Evolutionary conservation across 2,113 vertebrate species (phyloP).

Genomic region (Halcyon malimbica): DNA sequence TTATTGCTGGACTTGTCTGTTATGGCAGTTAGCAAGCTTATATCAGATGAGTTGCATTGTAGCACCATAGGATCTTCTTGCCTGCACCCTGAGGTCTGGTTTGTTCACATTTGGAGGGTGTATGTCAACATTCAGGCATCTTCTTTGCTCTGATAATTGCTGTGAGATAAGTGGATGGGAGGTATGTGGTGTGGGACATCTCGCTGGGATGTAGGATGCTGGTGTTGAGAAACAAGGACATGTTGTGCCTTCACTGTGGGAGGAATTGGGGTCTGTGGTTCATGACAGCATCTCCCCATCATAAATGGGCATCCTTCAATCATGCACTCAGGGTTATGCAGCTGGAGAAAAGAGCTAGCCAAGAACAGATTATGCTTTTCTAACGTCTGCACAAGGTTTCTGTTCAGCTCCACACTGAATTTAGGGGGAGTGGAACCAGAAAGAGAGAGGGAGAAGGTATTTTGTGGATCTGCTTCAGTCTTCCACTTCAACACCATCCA

Average conservation of each 20-base stretch:
- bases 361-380: neutral
- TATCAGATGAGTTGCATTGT: neutral
- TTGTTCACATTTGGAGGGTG: accelerated
- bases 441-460: neutral
- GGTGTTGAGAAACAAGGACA: slow-evolving; percentile 14
- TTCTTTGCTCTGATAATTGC: neutral
- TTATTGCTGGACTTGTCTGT: neutral
- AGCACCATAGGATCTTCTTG: neutral
- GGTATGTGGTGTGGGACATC: neutral
- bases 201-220: neutral
- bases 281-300: neutral
- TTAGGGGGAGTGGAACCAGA: neutral
- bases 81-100: neutral
- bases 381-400: neutral
- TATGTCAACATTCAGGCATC: neutral
- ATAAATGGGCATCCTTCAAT: slow-evolving; percentile 15
- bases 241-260: neutral
- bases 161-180: neutral
- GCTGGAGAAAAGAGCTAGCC: neutral
- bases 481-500: neutral
- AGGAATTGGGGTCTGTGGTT: slow-evolving; percentile 24
- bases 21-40: neutral
- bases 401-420: neutral
- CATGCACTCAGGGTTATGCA: slow-evolving; percentile 7
- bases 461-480: neutral